Conservation (phyloP, 2,888 invertebrate genomes). For the Nomada ferruginata region DNA sequence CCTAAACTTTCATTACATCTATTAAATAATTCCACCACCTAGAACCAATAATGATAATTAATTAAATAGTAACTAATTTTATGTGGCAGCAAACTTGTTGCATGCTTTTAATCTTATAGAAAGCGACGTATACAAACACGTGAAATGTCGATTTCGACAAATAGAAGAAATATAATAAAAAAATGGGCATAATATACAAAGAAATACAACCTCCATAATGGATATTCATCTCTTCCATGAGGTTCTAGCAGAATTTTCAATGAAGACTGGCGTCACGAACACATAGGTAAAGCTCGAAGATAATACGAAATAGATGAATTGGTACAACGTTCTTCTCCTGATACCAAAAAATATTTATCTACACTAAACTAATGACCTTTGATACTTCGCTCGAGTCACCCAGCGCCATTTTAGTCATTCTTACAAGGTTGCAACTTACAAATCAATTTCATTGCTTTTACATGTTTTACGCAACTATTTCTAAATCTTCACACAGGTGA, state of each 20-base stretch:
- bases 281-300: slow-evolving; percentile 43
- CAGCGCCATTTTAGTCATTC: slow-evolving; percentile 79
- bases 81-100: not conserved
- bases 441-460: slow-evolving; percentile 37
- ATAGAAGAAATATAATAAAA: slow-evolving; percentile 1
- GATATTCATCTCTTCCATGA: slow-evolving; percentile 75
- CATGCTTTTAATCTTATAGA: not conserved
- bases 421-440: slow-evolving; percentile 47
- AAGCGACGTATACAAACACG: not conserved
- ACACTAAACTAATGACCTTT: slow-evolving; percentile 75
- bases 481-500: not conserved
- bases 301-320: slow-evolving; percentile 21
- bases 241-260: slow-evolving; percentile 20
- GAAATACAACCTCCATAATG: slow-evolving; percentile 78
- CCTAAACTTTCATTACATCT: slow-evolving; percentile 78
- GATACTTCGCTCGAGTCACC: slow-evolving; percentile 80
- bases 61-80: not conserved
- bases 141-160: not conserved
- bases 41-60: slow-evolving; percentile 31
- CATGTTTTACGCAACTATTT: not conserved
- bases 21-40: slow-evolving; percentile 82
- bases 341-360: slow-evolving; percentile 50
- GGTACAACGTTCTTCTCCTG: slow-evolving; percentile 19
- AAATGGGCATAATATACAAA: slow-evolving; percentile 29
- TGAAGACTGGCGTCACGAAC: slow-evolving; percentile 39